phyloP scores from a whole-genome alignment of 2,113 vertebrate genomes.

The Pseudorhombus dupliciocellatus region DNA sequence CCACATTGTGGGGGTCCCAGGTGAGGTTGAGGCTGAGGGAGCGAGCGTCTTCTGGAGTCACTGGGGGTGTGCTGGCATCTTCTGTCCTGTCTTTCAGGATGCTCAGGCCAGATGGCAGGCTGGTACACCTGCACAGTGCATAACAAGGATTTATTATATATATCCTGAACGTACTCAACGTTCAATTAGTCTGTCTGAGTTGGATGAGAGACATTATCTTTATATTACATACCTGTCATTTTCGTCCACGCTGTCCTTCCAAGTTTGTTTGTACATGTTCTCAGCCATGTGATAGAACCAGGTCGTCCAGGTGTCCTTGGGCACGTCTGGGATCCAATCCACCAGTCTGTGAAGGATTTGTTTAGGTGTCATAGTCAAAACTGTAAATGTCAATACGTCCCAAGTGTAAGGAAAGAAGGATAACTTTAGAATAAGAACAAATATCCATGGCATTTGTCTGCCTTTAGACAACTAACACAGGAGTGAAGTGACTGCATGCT shows the following conservation, averaged over 20 bases:
- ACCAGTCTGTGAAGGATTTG: slow-evolving; percentile 44
- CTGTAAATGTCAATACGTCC: no score
- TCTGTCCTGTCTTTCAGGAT: not conserved
- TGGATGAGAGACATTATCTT: no score
- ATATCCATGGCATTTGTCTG: no score
- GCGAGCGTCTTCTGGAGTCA: slow-evolving; percentile 20
- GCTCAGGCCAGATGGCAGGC: slow-evolving; percentile 45
- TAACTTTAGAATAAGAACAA: no score
- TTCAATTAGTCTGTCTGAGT: no score
- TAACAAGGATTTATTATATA: no score
- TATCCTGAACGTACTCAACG: no score
- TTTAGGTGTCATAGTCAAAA: not conserved
- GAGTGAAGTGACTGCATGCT: not conserved
- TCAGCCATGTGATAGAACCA: slow-evolving; percentile 50
- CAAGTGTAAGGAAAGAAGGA: no score
- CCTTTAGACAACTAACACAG: not conserved
- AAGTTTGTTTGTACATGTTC: slow-evolving; percentile 21
- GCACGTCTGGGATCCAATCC: slow-evolving; percentile 60
- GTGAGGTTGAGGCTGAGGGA: not conserved
- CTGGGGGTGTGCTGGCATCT: not conserved
- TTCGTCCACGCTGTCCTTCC: slow-evolving; percentile 7
- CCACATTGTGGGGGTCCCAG: not conserved
- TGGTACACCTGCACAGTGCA: slow-evolving; percentile 36
- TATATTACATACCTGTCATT: slow-evolving; percentile 14
- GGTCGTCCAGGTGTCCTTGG: slow-evolving; percentile 34